phyloP scores from a whole-genome alignment of 2,797 vertebrate species.

The Cynodonichthys magdalenae region DNA sequence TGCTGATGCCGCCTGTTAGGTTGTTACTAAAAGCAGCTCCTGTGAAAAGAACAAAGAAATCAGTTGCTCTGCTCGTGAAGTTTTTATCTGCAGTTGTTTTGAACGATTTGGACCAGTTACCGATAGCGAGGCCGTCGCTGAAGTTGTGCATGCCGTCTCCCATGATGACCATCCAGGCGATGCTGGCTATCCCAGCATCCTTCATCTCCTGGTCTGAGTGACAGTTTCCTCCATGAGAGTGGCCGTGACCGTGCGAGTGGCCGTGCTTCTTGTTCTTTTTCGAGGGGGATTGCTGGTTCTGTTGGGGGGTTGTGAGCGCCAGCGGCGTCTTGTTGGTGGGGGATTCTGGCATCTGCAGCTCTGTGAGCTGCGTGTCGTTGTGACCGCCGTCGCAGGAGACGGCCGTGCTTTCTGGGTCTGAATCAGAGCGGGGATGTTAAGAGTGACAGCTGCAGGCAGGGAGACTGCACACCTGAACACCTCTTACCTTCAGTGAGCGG shows the following conservation, averaged over 20 bases:
- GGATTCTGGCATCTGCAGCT: constrained; percentile 86
- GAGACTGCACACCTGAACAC: not conserved
- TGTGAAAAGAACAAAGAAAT: constrained; percentile 45
- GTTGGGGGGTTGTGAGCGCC: constrained; percentile 24
- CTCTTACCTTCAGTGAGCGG: constrained; percentile 82
- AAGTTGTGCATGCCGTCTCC: constrained; percentile 99
- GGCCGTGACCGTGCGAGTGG: constrained; percentile 88
- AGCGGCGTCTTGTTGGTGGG: constrained; percentile 83
- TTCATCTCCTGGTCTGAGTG: constrained; percentile 97
- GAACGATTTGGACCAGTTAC: constrained; percentile 67
- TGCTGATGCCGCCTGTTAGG: constrained; percentile 95
- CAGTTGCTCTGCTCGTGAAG: too few species aligned
- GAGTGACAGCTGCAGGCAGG: not conserved
- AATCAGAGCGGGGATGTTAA: not conserved
- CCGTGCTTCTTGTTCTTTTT: constrained; percentile 77
- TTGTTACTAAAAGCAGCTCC: constrained; percentile 97
- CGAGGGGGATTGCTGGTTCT: constrained; percentile 24
- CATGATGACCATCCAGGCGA: constrained; percentile 99
- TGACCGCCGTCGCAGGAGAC: constrained; percentile 85
- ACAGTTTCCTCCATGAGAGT: constrained; percentile 95
- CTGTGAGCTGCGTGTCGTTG: constrained; percentile 90
- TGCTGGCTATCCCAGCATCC: constrained; percentile 95
- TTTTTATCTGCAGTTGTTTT: not conserved
- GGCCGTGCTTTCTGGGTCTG: constrained; percentile 83
- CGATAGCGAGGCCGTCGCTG: constrained; percentile 97